These are phyloP conservation scores for Arrhamphus sclerolepis DNA, from an alignment of 2,797 vertebrate species.

Conservation along the genomic window DNA sequence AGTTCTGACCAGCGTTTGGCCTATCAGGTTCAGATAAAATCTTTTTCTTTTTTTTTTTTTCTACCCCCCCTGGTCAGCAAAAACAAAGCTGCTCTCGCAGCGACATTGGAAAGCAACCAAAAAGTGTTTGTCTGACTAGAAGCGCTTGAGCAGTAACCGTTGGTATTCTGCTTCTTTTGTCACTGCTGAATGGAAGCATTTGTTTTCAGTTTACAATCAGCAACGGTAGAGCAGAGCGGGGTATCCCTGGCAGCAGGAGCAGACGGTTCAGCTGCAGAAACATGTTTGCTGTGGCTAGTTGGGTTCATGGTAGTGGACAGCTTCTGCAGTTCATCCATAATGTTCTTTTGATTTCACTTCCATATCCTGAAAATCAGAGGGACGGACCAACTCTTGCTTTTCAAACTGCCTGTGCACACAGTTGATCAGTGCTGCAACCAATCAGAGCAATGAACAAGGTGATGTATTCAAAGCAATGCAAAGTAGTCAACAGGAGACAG, in stretches of 20 bases:
- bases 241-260: constrained; percentile 5
- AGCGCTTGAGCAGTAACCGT: constrained; percentile 11
- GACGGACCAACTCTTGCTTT: too few species aligned
- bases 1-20: too few species aligned
- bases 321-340: constrained; percentile 4
- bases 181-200: constrained; percentile 27
- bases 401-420: too few species aligned
- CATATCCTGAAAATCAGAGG: background rate
- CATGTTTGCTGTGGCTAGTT: background rate
- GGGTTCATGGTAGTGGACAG: constrained; percentile 33
- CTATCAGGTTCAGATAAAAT: too few species aligned
- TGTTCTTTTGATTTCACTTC: background rate
- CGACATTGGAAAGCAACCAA: background rate
- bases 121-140: constrained; percentile 4
- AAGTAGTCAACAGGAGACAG: too few species aligned
- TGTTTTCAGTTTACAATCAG: constrained; percentile 15
- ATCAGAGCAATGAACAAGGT: too few species aligned
- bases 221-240: background rate
- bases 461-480: too few species aligned
- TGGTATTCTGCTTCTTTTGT: constrained; percentile 26
- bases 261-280: constrained; percentile 22
- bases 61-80: too few species aligned
- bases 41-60: too few species aligned
- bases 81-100: background rate
- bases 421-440: too few species aligned